Evolutionary conservation across 2,888 invertebrate genomes (phyloP), one percentile per base, ranked within the genome.

Genomic region (Opisthograptis luteolata): DNA sequence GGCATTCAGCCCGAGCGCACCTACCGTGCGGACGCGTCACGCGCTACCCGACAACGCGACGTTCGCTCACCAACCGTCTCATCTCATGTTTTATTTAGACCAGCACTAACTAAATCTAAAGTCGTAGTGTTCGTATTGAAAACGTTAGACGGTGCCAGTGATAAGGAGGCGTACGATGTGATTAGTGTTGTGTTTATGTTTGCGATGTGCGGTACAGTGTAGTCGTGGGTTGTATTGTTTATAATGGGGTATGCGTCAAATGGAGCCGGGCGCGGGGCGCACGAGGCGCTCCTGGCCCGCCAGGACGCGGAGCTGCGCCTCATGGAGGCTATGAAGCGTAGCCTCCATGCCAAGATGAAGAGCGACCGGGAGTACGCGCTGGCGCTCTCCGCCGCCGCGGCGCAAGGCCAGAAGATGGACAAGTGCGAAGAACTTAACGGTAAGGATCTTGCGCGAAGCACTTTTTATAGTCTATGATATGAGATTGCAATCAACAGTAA

Each of bases 301-400:
- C 98, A 98, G 86, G 98, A 98, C 81, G 96, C 97, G 12, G 98
- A 98, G 87, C 92, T 98, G 49, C 93, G 97, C 62, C 94, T 98
- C 35, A 93, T 98, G 92, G 98, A 98, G 77, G 95, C 95, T 58
- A 97, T 98, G 94, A 95, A 96, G 73, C 92, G 97, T 56, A 97
- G 97, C 70, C 92, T 98, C 47, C 93, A 94, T 63, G 93, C 95
- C 63, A 96, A 98, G 88, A 95, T 97, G 79, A 97, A 97, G 85
- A 96, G 96, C 74, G 98, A 98, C 81, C 93, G 96, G 63, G 98
- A 98, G 74, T 98, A 98, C 82, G 96, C 98, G 1, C 91, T 95
- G 24, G 95, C 96, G 7, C 92, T 98, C 45, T 93, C 94, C 46
- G 93, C 95, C n/a, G 94, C 96, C 14, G 95, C 96, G 28, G 91